Evolutionary conservation across 2,113 vertebrate species (phyloP).

Genomic region (Scomber colias): DNA sequence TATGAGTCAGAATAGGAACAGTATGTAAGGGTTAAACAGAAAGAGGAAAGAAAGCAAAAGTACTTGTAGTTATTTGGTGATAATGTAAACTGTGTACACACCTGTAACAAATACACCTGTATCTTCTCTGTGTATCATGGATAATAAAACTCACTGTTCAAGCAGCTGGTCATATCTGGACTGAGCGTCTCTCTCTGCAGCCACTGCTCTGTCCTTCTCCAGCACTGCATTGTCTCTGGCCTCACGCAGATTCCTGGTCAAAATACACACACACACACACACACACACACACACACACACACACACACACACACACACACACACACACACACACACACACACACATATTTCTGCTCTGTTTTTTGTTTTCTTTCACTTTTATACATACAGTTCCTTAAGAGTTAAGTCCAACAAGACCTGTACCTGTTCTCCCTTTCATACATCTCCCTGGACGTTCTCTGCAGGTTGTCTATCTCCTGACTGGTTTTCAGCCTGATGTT

Average conservation of each 20-base stretch:
- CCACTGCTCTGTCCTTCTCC: conserved; percentile 91
- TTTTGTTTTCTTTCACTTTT: background rate
- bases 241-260: conserved; percentile 92
- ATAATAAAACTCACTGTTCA: conserved; percentile 90
- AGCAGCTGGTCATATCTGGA: conserved; percentile 93
- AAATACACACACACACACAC: conserved; percentile 16
- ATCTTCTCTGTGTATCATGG: background rate
- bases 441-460: conserved; percentile 94
- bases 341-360: no score
- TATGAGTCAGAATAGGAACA: no score
- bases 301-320: conserved; percentile 11
- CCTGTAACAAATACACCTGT: background rate
- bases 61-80: background rate
- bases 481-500: conserved; percentile 93
- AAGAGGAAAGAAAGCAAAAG: background rate
- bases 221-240: conserved; percentile 91
- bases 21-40: no score
- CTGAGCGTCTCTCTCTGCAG: conserved; percentile 89
- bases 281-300: background rate
- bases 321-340: background rate
- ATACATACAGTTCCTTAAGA: background rate
- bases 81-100: background rate
- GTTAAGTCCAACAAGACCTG: background rate
- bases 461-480: conserved; percentile 94
- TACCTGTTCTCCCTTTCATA: conserved; percentile 99